These are phyloP conservation scores for Sesia apiformis DNA, from an alignment of 2,888 invertebrate species.

Conservation along the genomic window DNA sequence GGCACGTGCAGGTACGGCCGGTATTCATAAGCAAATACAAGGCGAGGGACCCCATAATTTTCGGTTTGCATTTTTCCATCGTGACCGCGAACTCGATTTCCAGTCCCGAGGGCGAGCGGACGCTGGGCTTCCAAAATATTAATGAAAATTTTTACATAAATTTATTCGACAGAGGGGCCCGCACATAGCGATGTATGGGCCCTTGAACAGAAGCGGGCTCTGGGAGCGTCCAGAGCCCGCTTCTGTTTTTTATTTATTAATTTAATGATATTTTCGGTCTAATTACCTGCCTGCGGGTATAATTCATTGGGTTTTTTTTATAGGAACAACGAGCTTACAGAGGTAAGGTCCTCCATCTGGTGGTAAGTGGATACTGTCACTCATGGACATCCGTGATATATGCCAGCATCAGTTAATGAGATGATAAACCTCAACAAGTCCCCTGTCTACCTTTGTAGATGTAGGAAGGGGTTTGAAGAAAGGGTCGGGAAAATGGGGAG, in stretches of 20 bases:
- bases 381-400: too few species aligned
- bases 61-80: constrained; percentile 75
- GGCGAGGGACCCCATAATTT: constrained; percentile 71
- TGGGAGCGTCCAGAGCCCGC: constrained; percentile 46
- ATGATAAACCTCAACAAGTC: too few species aligned
- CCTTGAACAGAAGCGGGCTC: too few species aligned
- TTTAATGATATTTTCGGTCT: constrained; percentile 74
- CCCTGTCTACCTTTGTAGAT: too few species aligned
- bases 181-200: too few species aligned
- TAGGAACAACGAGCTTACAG: too few species aligned
- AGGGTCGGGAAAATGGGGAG: too few species aligned
- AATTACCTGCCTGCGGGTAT: constrained; percentile 72
- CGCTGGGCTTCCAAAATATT: constrained; percentile 72
- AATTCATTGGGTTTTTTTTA: constrained; percentile 56
- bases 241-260: constrained; percentile 74
- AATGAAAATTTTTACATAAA: constrained; percentile 76
- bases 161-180: constrained; percentile 71
- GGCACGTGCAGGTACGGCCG: constrained; percentile 44
- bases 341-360: too few species aligned
- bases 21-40: constrained; percentile 74
- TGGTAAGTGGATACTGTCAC: too few species aligned
- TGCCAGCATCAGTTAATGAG: too few species aligned
- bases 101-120: constrained; percentile 69
- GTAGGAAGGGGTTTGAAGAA: too few species aligned
- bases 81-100: constrained; percentile 72